These are phyloP conservation scores for Ceratotherium simum DNA, from an alignment of 2,113 vertebrate species.

Conservation along the genomic window DNA sequence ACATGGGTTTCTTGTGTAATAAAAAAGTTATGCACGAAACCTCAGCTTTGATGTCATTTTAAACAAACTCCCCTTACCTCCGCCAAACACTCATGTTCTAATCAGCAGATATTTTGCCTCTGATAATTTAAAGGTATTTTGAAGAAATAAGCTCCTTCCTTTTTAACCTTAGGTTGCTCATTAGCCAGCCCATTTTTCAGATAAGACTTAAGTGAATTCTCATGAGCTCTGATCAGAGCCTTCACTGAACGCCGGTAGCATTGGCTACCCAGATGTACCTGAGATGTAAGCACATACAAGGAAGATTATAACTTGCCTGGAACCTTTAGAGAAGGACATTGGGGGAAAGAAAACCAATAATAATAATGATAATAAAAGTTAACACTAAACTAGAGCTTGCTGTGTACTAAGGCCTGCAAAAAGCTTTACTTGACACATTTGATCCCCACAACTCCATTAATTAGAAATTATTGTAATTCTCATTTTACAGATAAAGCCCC, in stretches of 20 bases:
- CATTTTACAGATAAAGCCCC: not conserved
- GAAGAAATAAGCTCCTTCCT: not conserved
- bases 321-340: not conserved
- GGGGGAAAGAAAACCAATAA: not conserved
- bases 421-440: not conserved
- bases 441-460: not conserved
- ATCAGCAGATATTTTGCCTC: not conserved
- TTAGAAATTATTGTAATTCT: not conserved
- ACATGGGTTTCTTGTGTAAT: not conserved
- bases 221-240: slow-evolving; percentile 47
- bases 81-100: rapidly evolving
- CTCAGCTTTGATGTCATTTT: not conserved
- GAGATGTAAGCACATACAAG: not conserved
- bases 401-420: not conserved
- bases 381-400: not conserved
- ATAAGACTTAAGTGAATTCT: not conserved
- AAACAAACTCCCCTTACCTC: not conserved
- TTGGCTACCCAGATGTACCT: not conserved
- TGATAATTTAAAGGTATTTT: not conserved
- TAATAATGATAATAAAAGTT: not conserved
- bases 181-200: slow-evolving; percentile 21
- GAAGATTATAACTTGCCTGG: not conserved
- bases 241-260: rapidly evolving
- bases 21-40: not conserved
- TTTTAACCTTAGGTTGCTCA: not conserved